phyloP scores from a whole-genome alignment of 2,113 vertebrate species.

The Vimba vimba region DNA sequence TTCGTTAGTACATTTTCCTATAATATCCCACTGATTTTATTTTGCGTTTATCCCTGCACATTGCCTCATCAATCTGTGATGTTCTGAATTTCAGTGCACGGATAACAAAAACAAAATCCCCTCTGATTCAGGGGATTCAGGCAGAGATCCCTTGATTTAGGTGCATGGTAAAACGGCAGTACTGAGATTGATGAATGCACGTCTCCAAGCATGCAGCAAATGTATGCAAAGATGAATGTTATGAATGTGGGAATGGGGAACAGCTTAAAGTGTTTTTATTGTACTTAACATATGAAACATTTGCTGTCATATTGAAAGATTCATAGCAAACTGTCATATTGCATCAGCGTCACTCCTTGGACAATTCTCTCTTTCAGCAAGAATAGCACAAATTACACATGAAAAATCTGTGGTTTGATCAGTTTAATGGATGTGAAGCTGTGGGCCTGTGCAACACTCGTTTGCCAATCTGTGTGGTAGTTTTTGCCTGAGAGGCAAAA shows the following conservation, averaged over 20 bases:
- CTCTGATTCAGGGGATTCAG: conserved; percentile 38
- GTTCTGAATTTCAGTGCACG: conserved; percentile 52
- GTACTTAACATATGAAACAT: conserved; percentile 2
- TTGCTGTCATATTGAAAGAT: conserved; percentile 29
- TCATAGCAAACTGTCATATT: conserved; percentile 12
- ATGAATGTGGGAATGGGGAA: conserved; percentile 27
- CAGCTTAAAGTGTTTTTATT: conserved; percentile 8
- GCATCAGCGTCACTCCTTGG: background rate
- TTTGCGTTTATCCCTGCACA: conserved; percentile 43
- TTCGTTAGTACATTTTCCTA: conserved; percentile 34
- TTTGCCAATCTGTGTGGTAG: conserved; percentile 5
- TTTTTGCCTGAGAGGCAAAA: background rate
- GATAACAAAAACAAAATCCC: conserved; percentile 46
- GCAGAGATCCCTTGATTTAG: conserved; percentile 41
- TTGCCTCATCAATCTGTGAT: conserved; percentile 37
- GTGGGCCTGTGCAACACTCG: background rate
- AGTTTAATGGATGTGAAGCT: background rate
- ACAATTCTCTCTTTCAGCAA: background rate
- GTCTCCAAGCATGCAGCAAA: conserved; percentile 60
- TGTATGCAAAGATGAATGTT: conserved; percentile 39
- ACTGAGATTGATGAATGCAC: conserved; percentile 50
- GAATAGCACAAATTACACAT: background rate
- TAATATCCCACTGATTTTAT: conserved; percentile 17
- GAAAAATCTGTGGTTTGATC: background rate
- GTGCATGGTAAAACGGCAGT: conserved; percentile 54